phyloP scores from a whole-genome alignment of 2,888 invertebrate species.

The Platypus cylindrus region DNA sequence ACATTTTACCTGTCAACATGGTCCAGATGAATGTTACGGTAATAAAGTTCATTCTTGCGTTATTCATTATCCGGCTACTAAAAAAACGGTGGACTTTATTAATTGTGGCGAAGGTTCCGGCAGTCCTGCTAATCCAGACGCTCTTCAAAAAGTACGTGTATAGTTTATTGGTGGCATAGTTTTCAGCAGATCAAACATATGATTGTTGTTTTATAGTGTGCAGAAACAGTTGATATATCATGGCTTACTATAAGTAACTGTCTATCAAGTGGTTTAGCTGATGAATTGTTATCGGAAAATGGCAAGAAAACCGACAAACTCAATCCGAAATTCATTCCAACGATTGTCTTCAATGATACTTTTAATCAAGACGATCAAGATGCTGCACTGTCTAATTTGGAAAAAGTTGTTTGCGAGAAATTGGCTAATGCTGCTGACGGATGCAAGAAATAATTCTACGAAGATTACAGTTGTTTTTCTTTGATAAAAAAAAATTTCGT shows the following conservation, averaged over 20 bases:
- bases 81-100: slow-evolving; percentile 26
- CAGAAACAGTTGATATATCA: slow-evolving; percentile 21
- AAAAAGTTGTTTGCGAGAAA: slow-evolving; percentile 18
- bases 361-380: slow-evolving; percentile 18
- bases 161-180: no score
- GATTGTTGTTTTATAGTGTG: slow-evolving; percentile 38
- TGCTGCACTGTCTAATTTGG: slow-evolving; percentile 19
- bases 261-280: slow-evolving; percentile 22
- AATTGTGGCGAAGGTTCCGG: slow-evolving; percentile 33
- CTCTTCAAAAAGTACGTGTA: slow-evolving; percentile 18
- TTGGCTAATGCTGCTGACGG: no score
- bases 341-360: slow-evolving; percentile 33
- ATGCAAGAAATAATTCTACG: no score
- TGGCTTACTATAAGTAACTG: slow-evolving; percentile 25
- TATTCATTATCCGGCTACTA: slow-evolving; percentile 21
- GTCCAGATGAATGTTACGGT: slow-evolving; percentile 36
- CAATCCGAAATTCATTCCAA: slow-evolving; percentile 32
- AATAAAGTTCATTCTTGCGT: slow-evolving; percentile 43
- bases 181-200: no score
- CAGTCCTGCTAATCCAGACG: slow-evolving; percentile 15
- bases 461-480: no score
- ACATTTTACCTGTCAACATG: slow-evolving; percentile 23
- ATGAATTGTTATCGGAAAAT: slow-evolving; percentile 28
- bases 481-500: no score
- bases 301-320: slow-evolving; percentile 31